A percentile compares a stretch with the other conserved stretches of the same genome.
These are phyloP conservation scores for Abrostola triplasia DNA, from an alignment of 2,888 invertebrate genomes.

Conservation along the genomic window DNA sequence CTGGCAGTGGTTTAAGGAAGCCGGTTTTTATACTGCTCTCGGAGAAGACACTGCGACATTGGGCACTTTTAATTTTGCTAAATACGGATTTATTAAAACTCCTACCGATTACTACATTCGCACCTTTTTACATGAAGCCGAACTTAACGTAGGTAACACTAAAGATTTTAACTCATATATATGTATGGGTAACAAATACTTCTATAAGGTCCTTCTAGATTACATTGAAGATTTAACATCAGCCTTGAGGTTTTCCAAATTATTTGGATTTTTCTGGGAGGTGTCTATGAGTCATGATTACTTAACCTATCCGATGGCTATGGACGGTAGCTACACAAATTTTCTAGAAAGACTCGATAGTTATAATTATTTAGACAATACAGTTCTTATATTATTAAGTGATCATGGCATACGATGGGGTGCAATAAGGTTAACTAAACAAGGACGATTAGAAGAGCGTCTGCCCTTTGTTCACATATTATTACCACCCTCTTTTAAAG, in stretches of 20 bases:
- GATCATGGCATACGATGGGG: conserved; percentile 98
- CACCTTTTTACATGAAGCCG: conserved; percentile 92
- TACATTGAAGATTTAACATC: conserved; percentile 91
- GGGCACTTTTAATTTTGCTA: conserved; percentile 94
- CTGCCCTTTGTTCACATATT: conserved; percentile 93
- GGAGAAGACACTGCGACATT: conserved; percentile 95
- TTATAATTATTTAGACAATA: conserved; percentile 89
- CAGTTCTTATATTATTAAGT: conserved; percentile 92
- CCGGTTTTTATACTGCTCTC: conserved; percentile 93
- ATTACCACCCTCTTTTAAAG: conserved; percentile 92
- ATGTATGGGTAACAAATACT: conserved; percentile 91
- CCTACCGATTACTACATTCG: conserved; percentile 96
- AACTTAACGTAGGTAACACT: conserved; percentile 90
- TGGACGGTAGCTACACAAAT: conserved; percentile 90
- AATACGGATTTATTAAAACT: conserved; percentile 92
- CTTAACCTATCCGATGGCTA: conserved; percentile 92
- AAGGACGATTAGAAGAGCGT: conserved; percentile 95
- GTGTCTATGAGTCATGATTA: conserved; percentile 95
- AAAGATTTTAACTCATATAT: conserved; percentile 90
- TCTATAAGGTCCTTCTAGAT: conserved; percentile 91
- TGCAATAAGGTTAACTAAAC: conserved; percentile 93
- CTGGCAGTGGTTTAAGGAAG: conserved; percentile 93
- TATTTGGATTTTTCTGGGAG: conserved; percentile 96
- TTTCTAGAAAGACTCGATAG: conserved; percentile 88
- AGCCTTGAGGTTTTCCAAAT: conserved; percentile 88